Evolutionary conservation across 37 sponge, comb jelly and placozoan genomes (phyloP).

Genomic region (Aphrocallistes beatrix): DNA sequence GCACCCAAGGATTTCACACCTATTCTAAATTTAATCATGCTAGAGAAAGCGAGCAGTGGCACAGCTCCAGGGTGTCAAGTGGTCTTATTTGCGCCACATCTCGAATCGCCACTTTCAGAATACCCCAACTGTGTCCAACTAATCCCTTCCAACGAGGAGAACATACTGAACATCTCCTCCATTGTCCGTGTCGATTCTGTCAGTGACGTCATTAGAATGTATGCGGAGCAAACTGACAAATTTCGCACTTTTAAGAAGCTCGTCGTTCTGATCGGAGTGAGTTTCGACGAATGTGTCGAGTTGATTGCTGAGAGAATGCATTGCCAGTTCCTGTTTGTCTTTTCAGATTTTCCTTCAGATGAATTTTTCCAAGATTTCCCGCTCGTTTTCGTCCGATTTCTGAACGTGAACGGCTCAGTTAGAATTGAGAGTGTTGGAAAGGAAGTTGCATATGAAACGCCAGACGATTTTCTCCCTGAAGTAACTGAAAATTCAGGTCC

Average conservation of each 20-base stretch:
- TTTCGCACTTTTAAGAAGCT: not conserved
- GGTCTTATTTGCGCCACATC: not conserved
- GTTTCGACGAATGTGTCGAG: not conserved
- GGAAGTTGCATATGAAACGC: not conserved
- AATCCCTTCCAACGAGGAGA: not conserved
- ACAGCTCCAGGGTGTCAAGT: not conserved
- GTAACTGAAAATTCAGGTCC: not conserved
- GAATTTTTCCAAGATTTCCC: not conserved
- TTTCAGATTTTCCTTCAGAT: not conserved
- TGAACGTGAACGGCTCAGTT: not conserved
- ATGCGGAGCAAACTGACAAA: not conserved
- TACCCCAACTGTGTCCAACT: not conserved
- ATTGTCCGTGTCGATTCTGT: not conserved
- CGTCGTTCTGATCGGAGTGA: not conserved
- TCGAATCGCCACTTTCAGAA: not conserved
- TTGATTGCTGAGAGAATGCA: not conserved
- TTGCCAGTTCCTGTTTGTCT: not conserved
- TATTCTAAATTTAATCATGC: not conserved
- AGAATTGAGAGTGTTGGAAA: not conserved
- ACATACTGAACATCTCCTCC: not conserved
- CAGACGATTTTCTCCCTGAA: not conserved
- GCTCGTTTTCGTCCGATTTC: not conserved
- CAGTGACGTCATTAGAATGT: not conserved
- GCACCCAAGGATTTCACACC: not conserved
- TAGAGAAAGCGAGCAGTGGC: not conserved